These are phyloP conservation scores for Microtus agrestis DNA, from an alignment of 2,797 vertebrate species.

Conservation along the genomic window DNA sequence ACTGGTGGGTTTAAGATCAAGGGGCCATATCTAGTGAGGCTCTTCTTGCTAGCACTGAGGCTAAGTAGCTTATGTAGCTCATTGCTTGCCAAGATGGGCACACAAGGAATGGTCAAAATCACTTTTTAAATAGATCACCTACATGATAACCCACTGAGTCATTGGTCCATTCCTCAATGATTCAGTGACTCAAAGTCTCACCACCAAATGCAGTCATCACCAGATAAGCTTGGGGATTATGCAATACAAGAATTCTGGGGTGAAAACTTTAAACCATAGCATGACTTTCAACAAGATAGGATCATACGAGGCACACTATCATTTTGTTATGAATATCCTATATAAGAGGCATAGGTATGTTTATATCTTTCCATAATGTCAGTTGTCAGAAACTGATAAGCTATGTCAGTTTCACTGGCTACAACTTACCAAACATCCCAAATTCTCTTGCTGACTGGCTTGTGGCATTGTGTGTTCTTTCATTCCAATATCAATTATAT, in stretches of 20 bases:
- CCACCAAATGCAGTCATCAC: neutral
- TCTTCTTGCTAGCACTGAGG: neutral
- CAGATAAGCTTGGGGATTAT: neutral
- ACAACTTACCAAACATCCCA: too few species aligned
- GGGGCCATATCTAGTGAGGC: neutral
- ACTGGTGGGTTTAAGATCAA: neutral
- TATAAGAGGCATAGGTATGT: neutral
- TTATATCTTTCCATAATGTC: neutral
- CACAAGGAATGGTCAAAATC: neutral
- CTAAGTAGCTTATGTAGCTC: neutral
- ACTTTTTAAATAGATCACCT: neutral
- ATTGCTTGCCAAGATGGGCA: neutral
- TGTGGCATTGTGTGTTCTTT: neutral
- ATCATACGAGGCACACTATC: neutral
- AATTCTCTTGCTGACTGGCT: neutral
- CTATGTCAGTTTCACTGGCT: neutral
- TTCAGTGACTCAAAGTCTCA: neutral
- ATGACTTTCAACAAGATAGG: neutral
- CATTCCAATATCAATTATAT: neutral
- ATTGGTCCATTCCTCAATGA: neutral
- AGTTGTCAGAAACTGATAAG: neutral
- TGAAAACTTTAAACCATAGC: neutral
- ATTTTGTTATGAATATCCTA: neutral
- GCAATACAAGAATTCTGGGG: neutral
- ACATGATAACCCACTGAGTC: neutral